Base-by-base conservation (phyloP, 2,113 vertebrate species). In the Promerops cafer region DNA sequence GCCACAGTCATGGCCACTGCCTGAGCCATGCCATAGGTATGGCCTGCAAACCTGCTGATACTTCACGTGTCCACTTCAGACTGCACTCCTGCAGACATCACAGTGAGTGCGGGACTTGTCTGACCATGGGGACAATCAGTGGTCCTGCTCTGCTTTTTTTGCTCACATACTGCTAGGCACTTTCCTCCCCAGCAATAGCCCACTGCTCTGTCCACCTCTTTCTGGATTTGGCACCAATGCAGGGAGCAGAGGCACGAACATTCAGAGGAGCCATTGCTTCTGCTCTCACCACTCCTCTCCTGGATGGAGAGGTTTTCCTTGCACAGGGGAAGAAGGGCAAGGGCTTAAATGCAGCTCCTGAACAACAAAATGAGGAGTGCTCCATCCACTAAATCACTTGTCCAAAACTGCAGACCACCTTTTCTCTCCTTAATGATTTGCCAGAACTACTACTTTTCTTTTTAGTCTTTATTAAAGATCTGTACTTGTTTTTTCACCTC, bases 101-200 rank as follows among this genome's bases (percentile, higher is more conserved):
- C 28, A 27, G 28, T 30, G 42, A 28, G 53, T 33, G 12, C 31
- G 78, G 64, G 45, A 40, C 63, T 74, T 9, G 1, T 40, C 24
- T 81, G 68, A 20, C 16, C 1, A 0, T 10, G 28, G 27, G 47
- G 40, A 69, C 31, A 19, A 23, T 16, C 35, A 19, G 9, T 15
- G 35, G 3, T 45, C 18, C 33, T 81, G 27, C n/a, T 77, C 44
- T 53, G 49, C 30, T 40, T 19, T 18, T 81, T 13, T 37, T 57
- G 7, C 9, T 93, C 5, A 1, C 4, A 2, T 13, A 12, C 2
- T 31, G 28, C 18, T 21, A 13, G 7, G 21, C 1, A 2, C 15
- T 42, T 9, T 16, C 17, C 10, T 53, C 31, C 11, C 16, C 42
- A 45, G 19, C 2, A 44, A 54, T 1, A 47, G 4, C 13, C 18